phyloP scores from a whole-genome alignment of 2,797 vertebrate genomes.

The Xiphorhynchus erythropygius region DNA sequence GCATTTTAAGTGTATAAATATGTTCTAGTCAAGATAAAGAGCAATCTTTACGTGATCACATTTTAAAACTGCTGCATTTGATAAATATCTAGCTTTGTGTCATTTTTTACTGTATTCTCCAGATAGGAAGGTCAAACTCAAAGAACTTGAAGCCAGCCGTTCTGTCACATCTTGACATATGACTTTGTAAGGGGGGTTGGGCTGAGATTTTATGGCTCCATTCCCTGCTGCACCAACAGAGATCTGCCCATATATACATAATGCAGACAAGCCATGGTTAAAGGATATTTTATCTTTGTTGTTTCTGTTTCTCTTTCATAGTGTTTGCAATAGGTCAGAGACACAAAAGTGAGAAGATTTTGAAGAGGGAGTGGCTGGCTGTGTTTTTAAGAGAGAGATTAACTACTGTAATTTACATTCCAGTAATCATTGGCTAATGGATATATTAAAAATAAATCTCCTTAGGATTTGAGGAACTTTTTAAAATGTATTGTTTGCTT shows the following conservation, averaged over 20 bases:
- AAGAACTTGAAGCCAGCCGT: neutral
- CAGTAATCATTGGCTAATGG: neutral
- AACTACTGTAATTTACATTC: neutral
- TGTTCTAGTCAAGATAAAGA: neutral
- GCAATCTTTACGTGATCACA: neutral
- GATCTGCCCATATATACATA: neutral
- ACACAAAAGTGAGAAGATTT: neutral
- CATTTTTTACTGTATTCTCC: neutral
- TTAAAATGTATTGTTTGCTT: neutral
- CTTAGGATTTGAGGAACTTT: neutral
- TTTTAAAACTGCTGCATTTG: neutral
- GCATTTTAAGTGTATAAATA: neutral
- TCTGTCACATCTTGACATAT: neutral
- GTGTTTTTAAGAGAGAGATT: neutral
- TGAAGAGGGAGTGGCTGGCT: neutral
- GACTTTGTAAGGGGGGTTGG: neutral
- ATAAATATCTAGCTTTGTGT: neutral
- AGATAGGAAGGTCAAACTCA: slow-evolving; percentile 1
- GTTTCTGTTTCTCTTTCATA: neutral
- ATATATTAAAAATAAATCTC: neutral
- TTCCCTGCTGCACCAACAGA: neutral
- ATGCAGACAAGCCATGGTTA: neutral
- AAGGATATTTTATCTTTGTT: neutral
- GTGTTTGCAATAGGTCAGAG: neutral
- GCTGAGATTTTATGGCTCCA: neutral